Conservation (phyloP, 2,113 vertebrate genomes). For the Chloropsis cyanopogon region DNA sequence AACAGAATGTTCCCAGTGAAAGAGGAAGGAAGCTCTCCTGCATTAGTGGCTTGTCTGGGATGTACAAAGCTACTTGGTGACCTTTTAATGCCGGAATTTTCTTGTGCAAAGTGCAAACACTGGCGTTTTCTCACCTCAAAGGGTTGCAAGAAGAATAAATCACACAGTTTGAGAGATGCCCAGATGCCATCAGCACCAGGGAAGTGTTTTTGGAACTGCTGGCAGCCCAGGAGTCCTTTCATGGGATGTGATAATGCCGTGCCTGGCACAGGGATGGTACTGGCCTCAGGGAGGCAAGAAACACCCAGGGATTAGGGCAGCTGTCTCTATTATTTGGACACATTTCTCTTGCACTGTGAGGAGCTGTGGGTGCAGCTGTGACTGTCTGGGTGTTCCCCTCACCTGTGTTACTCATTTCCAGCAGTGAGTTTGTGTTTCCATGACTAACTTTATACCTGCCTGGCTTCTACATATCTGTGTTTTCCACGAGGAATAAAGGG, state of each 20-base stretch:
- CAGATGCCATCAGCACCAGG: not conserved
- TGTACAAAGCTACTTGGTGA: not conserved
- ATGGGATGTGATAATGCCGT: not conserved
- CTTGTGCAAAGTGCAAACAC: not conserved
- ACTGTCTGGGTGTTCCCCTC: not conserved
- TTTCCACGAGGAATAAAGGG: not conserved
- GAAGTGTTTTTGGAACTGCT: not conserved
- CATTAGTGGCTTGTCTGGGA: not conserved
- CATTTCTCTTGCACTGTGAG: not conserved
- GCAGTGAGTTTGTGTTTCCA: not conserved
- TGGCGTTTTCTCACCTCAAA: rapidly evolving
- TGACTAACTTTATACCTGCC: not conserved
- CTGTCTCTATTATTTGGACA: not conserved
- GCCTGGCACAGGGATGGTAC: not conserved
- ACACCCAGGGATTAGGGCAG: not conserved
- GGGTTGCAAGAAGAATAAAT: not conserved
- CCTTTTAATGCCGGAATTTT: not conserved
- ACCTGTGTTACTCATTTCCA: not conserved
- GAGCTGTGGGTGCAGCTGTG: not conserved
- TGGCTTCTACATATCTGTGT: not conserved
- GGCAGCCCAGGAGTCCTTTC: not conserved
- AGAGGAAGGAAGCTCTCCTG: not conserved
- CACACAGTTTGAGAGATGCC: not conserved
- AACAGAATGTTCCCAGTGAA: not conserved
- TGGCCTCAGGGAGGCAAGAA: not conserved